Evolutionary conservation across 2,888 invertebrate genomes (phyloP), one percentile per base, ranked within the genome.

Genomic region (Anoncus sp.): DNA sequence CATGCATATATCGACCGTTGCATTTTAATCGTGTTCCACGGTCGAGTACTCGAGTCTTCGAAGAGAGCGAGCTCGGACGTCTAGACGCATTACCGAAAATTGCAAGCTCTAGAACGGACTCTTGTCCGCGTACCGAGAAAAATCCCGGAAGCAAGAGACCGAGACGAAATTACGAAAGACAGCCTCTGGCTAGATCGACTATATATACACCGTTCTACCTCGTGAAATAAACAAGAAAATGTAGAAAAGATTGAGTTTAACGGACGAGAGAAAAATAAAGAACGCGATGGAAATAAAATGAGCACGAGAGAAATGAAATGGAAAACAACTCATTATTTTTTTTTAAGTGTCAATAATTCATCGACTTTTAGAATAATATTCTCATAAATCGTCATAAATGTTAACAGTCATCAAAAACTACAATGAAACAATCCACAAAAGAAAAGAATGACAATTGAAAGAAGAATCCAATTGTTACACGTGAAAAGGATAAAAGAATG

Each of bases 11-110:
- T n/a, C n/a, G 51, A 67, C 57, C 60, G 43, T 45, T 43, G 51
- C 60, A 53, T 60, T 73, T 60, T 66, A 74, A 60, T 74, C 74
- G 53, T 45, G 31, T 74, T 74, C 53, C 60, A 74, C 60, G 60
- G 22, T 72, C 57, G 65, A 12, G 57, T 43, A 40, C 47, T 49
- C 65, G 18, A 38, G 63, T 20, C 31, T 38, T 18, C 20, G 45
- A 12, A 10, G 9, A 35, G 20, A 35, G 16, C 71, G 20, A 35
- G 16, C 71, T 70, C 47, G 63, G 22, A 24, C 65, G 72, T 72
- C 65, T 66, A 72, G 76, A 76, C 76, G 53, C 35, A 65, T 72
- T 66, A 51, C 59, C 59, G 31, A 63, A 72, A 72, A 65, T 72
- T 20, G 24, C 43, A 51, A 3, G 12, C 24, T 16, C 57, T 35